Evolutionary conservation across 2,797 vertebrate genomes (phyloP), one percentile per base, ranked within the genome.

Genomic region (Chelon labrosus): DNA sequence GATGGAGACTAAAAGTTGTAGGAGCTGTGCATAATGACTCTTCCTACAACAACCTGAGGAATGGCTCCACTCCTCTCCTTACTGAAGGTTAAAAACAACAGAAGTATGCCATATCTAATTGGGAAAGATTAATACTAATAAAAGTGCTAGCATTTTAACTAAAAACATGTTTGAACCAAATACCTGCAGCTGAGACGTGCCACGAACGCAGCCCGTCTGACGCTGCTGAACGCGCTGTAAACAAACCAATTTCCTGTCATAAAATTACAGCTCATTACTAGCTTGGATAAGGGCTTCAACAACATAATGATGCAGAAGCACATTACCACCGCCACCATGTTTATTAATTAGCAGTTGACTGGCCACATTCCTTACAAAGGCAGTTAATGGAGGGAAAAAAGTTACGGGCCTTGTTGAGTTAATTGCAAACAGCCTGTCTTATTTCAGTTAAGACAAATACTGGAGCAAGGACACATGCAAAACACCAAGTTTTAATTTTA

Each of bases 291-390:
- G 76, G 76, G 85, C 88, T 92, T 79, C 84, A 91, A 83, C 88
- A 89, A 59, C 85, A 89, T 91, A 92, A 92, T 92, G 89, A 92
- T 85, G 85, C 87, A 85, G 87, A 84, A 87, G 90, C 92, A 91
- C 90, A 93, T 93, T 92, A 92, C 88, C 89, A 84, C 82, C 35
- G 70, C 80, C 88, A 84, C 83, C 84, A 79, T 85, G 86, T 91
- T 90, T 92, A 93, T 93, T 92, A 94, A 95, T 94, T 91, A 93
- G 84, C 85, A 90, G 86, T 87, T 91, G 85, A 85, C 88, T 68
- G 79, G 87, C 83, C 67, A 82, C 88, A 93, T 94, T 91, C 90
- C 88, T 89, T 38, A 53, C 77, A 75, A 87, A 86, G 77, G 79
- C 69, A 16, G 68, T 88, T 91, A 89, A 90, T 91, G 79, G 76